These are phyloP conservation scores for Deilephila porcellus DNA, from an alignment of 2,888 invertebrate genomes.

Conservation along the genomic window DNA sequence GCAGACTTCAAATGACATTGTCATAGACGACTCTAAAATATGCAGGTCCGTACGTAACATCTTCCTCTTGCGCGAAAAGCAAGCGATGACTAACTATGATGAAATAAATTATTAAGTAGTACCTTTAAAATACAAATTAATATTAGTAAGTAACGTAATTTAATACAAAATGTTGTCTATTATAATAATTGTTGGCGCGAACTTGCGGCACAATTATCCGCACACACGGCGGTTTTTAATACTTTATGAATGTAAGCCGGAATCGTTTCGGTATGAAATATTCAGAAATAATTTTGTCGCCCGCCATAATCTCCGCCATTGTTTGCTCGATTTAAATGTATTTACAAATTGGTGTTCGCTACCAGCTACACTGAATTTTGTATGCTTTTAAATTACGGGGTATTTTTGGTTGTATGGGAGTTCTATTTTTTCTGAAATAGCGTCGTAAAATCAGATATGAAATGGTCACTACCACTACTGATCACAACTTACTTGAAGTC, in stretches of 20 bases:
- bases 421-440: too few relatives aligned
- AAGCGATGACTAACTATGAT: too few relatives aligned
- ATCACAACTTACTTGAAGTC: too few relatives aligned
- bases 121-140: background rate
- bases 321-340: conserved; percentile 25
- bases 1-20: too few relatives aligned
- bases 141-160: background rate
- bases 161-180: background rate
- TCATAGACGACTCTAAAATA: too few relatives aligned
- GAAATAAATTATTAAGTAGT: too few relatives aligned
- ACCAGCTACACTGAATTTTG: conserved; percentile 12
- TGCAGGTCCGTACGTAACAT: too few relatives aligned
- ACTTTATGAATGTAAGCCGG: conserved; percentile 33
- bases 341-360: conserved; percentile 17
- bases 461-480: too few relatives aligned
- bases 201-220: conserved; percentile 17
- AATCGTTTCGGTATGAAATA: conserved; percentile 48
- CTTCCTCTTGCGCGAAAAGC: too few relatives aligned
- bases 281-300: conserved; percentile 53
- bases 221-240: conserved; percentile 23
- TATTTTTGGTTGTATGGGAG: background rate
- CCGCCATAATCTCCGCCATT: conserved; percentile 20
- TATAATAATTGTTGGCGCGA: background rate
- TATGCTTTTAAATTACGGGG: conserved; percentile 7
- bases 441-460: too few relatives aligned